These are phyloP conservation scores for Pyrgus malvae DNA, from an alignment of 2,888 invertebrate species.

Conservation along the genomic window DNA sequence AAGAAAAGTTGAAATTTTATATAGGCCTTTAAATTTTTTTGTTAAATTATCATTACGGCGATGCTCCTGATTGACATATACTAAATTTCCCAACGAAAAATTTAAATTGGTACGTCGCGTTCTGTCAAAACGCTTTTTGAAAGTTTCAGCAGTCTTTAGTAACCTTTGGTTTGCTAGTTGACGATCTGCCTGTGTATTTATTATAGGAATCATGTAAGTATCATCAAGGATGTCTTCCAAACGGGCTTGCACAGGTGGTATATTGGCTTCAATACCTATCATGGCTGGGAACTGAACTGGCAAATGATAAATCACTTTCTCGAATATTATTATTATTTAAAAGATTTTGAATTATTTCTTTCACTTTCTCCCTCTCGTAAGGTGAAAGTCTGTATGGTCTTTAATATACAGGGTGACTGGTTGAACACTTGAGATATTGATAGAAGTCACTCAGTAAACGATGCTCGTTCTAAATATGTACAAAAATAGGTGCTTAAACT, in stretches of 20 bases:
- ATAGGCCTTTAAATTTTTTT: slow-evolving; percentile 24
- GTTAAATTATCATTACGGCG: slow-evolving; percentile 16
- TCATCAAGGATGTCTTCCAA: not conserved
- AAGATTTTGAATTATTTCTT: slow-evolving; percentile 30
- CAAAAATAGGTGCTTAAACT: too few species aligned
- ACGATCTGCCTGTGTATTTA: not conserved
- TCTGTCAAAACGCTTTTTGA: too few species aligned
- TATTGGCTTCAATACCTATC: slow-evolving; percentile 10
- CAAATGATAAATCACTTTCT: slow-evolving; percentile 33
- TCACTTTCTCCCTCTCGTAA: slow-evolving; percentile 32
- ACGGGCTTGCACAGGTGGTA: not conserved
- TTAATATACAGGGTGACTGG: too few species aligned
- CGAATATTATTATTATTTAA: slow-evolving; percentile 31
- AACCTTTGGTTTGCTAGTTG: not conserved
- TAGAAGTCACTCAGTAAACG: too few species aligned
- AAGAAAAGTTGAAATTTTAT: slow-evolving; percentile 21
- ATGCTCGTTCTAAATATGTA: too few species aligned
- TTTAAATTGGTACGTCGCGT: not conserved
- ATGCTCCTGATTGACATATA: not conserved
- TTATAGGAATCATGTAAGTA: not conserved
- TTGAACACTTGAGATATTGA: too few species aligned
- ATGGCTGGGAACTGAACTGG: slow-evolving; percentile 36
- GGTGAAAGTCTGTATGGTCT: slow-evolving; percentile 35
- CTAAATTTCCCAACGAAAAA: not conserved
- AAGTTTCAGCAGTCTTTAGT: not conserved